A percentile compares a stretch with the other conserved stretches of the same genome.
These are phyloP conservation scores for Danionella dracula DNA, from an alignment of 2,797 vertebrate genomes.

Conservation along the genomic window DNA sequence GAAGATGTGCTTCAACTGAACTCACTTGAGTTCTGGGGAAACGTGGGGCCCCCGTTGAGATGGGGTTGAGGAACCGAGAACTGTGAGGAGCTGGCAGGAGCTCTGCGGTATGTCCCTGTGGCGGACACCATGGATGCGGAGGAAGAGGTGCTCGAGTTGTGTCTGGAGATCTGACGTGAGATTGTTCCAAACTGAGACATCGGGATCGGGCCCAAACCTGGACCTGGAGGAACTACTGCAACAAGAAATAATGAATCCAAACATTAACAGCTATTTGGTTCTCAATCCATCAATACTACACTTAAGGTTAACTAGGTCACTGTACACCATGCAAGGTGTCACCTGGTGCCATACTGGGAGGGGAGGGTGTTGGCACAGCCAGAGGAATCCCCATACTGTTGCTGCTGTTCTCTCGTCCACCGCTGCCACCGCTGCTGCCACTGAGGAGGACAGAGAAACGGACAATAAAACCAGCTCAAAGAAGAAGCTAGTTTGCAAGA, in stretches of 20 bases:
- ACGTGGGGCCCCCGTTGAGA: slow-evolving; percentile 93
- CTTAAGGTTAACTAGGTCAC: not conserved
- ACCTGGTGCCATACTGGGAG: slow-evolving; percentile 92
- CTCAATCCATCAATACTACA: not conserved
- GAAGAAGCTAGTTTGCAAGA: not conserved
- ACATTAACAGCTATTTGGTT: too few species aligned
- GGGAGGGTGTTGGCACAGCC: slow-evolving; percentile 95
- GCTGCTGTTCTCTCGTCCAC: slow-evolving; percentile 93
- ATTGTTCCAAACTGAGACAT: slow-evolving; percentile 99
- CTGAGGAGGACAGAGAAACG: too few species aligned
- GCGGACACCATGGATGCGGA: slow-evolving; percentile 96
- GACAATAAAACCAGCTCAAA: too few species aligned
- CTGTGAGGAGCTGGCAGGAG: slow-evolving; percentile 90
- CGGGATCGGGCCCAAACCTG: slow-evolving; percentile 88
- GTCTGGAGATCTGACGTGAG: slow-evolving; percentile 95
- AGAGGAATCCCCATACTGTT: slow-evolving; percentile 88
- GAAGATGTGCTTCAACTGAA: too few species aligned
- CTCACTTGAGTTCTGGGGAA: slow-evolving; percentile 82
- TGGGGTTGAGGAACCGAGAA: slow-evolving; percentile 85
- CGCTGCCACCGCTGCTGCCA: slow-evolving; percentile 94
- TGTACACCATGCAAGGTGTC: slow-evolving; percentile 18
- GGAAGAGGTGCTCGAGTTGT: slow-evolving; percentile 91
- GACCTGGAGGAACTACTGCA: slow-evolving; percentile 69
- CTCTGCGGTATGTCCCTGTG: slow-evolving; percentile 95
- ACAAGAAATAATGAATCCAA: not conserved